phyloP scores from a whole-genome alignment of 2,113 vertebrate genomes.

The Crotalus tigris region DNA sequence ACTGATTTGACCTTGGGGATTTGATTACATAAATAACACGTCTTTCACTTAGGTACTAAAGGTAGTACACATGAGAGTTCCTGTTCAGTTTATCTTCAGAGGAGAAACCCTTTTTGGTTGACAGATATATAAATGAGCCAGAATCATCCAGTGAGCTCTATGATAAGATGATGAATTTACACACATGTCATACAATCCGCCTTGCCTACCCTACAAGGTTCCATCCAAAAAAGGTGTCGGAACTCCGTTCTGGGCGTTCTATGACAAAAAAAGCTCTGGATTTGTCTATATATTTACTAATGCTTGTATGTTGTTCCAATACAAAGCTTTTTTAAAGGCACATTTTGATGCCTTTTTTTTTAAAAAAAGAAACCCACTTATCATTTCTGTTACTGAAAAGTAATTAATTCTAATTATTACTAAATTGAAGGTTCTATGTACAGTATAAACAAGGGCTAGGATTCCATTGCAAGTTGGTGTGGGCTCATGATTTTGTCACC shows the following conservation, averaged over 20 bases:
- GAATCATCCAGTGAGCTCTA: neutral
- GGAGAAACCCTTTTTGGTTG: neutral
- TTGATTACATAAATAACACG: neutral
- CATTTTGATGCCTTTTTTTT: neutral
- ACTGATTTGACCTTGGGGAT: neutral
- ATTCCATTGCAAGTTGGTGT: neutral
- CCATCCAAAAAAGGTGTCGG: too few species aligned
- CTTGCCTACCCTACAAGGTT: too few species aligned
- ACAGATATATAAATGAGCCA: neutral
- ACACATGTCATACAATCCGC: too few species aligned
- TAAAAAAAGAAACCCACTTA: neutral
- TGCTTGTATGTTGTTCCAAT: neutral
- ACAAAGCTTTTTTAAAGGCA: neutral
- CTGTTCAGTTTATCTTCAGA: neutral
- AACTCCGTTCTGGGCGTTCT: too few species aligned
- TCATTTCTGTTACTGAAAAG: neutral
- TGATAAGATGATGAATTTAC: neutral
- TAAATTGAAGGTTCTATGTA: neutral
- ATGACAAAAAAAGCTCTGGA: too few species aligned
- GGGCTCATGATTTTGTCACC: neutral
- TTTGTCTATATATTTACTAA: neutral
- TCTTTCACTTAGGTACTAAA: neutral
- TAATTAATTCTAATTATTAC: neutral
- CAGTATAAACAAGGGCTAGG: neutral
- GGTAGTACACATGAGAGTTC: neutral